Percentiles rank a stretch among this genome's conserved stretches.
These are phyloP conservation scores for Phaetusa simplex DNA, from an alignment of 2,113 vertebrate genomes.

Conservation along the genomic window DNA sequence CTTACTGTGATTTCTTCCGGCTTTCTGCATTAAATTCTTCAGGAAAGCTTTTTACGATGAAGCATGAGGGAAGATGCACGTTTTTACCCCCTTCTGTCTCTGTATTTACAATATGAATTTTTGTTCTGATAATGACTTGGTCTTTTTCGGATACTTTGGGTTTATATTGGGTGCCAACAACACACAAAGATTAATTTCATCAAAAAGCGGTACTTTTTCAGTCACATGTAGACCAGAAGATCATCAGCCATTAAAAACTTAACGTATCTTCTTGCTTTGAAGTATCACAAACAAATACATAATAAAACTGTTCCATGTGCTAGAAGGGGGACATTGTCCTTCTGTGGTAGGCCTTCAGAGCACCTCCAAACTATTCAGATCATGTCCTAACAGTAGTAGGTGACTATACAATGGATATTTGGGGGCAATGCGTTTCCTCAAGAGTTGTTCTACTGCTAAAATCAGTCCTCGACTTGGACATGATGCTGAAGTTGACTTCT, in stretches of 20 bases:
- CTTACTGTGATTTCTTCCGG: not conserved
- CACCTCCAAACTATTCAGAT: not conserved
- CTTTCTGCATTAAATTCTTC: not conserved
- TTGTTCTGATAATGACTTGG: not conserved
- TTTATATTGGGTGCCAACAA: not conserved
- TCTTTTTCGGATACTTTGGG: not conserved
- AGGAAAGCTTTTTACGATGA: not conserved
- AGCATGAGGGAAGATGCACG: not conserved
- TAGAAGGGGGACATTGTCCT: not conserved
- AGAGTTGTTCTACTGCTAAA: not conserved
- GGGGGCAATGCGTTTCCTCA: not conserved
- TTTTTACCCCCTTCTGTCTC: not conserved
- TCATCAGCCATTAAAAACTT: not conserved
- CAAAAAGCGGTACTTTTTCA: not conserved
- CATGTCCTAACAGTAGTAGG: not conserved
- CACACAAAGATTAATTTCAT: not conserved
- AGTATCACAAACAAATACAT: not conserved
- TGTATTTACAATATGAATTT: not conserved
- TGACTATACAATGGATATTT: not conserved
- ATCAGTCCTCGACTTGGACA: not conserved
- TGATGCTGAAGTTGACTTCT: not conserved
- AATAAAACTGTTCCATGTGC: not conserved
- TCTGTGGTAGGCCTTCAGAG: not conserved
- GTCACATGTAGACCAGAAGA: not conserved
- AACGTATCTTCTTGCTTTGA: not conserved